Base-by-base conservation (phyloP, 1,140 invertebrate species). In the Schlechtendalia chinensis region DNA sequence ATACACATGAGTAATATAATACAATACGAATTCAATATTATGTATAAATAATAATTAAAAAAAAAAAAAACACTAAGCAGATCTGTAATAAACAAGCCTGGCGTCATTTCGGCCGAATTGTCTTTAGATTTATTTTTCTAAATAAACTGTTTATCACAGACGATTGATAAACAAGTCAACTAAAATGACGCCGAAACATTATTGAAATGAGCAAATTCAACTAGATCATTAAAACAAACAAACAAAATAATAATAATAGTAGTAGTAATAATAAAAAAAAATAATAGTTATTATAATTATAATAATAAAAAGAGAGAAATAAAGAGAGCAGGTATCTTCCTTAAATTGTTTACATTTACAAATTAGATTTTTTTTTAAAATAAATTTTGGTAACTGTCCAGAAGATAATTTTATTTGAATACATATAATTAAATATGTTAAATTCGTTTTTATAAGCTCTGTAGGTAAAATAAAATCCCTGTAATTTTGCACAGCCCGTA, bases 221-320 rank as follows among this genome's bases (percentile, higher is more conserved):
- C 75, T 79, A 79, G 75, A 79, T 79, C 75, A 79, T 79, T 79
- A 79, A 79, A 79, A 79, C 75, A 79, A 79, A 79, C 56, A 61
- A 79, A 47, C 56, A 61, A 71, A 71, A 47, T 17, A 71, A 69
- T 47, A 69, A 67, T 45, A 63, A 63, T 63, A 63, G 32, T 45
- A 67, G 47, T 67, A 69, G 50, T 69, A 69, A 69, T 50, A 67
- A 69, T 69, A 69, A n/a, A n/a, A n/a, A n/a, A n/a, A n/a, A n/a
- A n/a, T n/a, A n/a, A n/a, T n/a, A n/a, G n/a, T n/a, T n/a, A 19
- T 71, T 53, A 27, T 67, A 67, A 12, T 67, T 22, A 22, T 67
- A 45, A 77, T 59, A 77, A 77, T 77, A 77, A 77, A 56, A 39
- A 77, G 72, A 79, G 75, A 79, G 75, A 79, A 50, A 29, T 63